Base-by-base conservation (phyloP, 2,797 vertebrate species). In the Ptychadena robeensis region DNA sequence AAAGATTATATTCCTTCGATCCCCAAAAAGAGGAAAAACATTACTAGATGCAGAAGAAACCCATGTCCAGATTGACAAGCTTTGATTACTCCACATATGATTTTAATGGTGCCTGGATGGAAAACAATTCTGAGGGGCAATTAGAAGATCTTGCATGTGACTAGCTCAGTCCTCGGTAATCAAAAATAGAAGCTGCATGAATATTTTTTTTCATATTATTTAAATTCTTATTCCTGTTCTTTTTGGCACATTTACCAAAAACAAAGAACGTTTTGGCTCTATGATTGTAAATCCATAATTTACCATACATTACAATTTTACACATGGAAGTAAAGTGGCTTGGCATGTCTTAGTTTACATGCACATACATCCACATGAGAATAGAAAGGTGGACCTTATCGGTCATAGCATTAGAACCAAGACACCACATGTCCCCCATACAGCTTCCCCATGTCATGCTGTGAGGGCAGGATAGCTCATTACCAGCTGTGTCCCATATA, bases 401-500 rank as follows among this genome's bases (percentile, higher is more conserved):
- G n/a, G n/a, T n/a, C n/a, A n/a, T n/a, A n/a, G n/a, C n/a, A n/a
- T n/a, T 40, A 12, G 38, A 40, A 5, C 12, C 38, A 40, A 40
- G 38, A 6, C 92, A 96, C 95, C 94, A 96, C 91, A 88, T 96
- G 95, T 71, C 95, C 93, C 91, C 93, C 95, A 91, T 96, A 96
- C 91, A 94, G 95, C 88, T 94, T 90, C 15, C 92, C 90, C 88
- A 95, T 96, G 90, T 95, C 95, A 79, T 95, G 95, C 87, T 14
- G 18, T 10, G 2, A 30, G 10, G 67, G 85, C 78, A 53, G 44
- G 44, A 53, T 7, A 4, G 18, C 15, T n/a, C 6, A 72, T 78
- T 93, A 97, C 96, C 95, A 97, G 91, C 88, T 96, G 96, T 71
- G 95, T 93, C 90, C 93, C 95, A 91, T 96, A 97, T 91, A 95